A percentile compares a stretch with the other conserved stretches of the same genome.
Evolutionary conservation across 2,113 vertebrate species (phyloP).

Genomic region (Gobio gobio): DNA sequence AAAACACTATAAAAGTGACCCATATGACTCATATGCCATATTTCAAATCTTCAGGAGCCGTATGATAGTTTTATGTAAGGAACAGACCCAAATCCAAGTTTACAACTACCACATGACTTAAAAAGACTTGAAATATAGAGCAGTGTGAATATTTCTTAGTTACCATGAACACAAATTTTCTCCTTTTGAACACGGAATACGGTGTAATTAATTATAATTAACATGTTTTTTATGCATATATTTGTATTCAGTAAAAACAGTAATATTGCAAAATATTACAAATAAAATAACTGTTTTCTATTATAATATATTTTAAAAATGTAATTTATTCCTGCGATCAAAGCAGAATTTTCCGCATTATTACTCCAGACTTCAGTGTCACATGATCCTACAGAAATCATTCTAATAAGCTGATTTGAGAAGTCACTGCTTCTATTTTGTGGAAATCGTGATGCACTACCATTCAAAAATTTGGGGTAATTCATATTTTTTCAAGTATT

Average conservation of each 20-base stretch:
- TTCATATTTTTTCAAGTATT: too few species aligned
- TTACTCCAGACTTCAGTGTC: not conserved
- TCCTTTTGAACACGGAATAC: not conserved
- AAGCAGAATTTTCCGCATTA: not conserved
- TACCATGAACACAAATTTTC: not conserved
- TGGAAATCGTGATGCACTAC: too few species aligned
- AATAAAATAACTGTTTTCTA: too few species aligned
- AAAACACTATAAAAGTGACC: not conserved
- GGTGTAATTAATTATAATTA: too few species aligned
- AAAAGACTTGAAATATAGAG: not conserved
- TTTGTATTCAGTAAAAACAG: too few species aligned
- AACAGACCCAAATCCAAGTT: not conserved
- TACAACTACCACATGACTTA: not conserved
- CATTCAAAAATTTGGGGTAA: too few species aligned
- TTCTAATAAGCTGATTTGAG: not conserved
- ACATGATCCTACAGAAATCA: not conserved
- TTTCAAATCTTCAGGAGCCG: too few species aligned
- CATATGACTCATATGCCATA: not conserved
- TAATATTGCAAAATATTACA: too few species aligned
- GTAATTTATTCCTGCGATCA: too few species aligned
- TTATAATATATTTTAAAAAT: too few species aligned
- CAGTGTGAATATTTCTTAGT: not conserved
- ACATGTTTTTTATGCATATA: too few species aligned
- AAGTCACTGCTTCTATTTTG: too few species aligned
- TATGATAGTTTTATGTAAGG: not conserved